Evolutionary conservation across 2,888 invertebrate species (phyloP), one percentile per base, ranked within the genome.

Genomic region (Sesamia inferens): DNA sequence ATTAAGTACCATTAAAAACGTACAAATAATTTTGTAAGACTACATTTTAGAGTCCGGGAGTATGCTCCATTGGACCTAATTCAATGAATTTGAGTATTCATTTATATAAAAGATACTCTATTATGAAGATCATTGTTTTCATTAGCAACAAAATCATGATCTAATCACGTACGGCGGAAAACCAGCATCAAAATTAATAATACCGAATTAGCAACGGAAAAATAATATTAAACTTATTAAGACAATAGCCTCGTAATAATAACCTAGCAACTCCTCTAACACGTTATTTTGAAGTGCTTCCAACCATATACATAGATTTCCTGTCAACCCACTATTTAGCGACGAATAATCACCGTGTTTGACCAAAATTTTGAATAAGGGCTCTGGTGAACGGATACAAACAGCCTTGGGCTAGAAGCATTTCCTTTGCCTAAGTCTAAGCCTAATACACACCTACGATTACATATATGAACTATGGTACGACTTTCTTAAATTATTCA

Each of bases 381-480:
- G 24, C 70, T 65, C 5, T 11, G 31, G 82, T 87, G 82, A 87
- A 68, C 61, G 85, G 79, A 39, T 54, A 7, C 22, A 39, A 48
- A 7, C 22, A 76, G 65, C 86, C 86, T 86, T 86, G 87, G 71
- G 68, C 83, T 74, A 81, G 48, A 70, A 81, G 71, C 72, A 79
- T 81, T 82, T 81, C 81, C 85, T 79, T 75, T 74, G 79, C 71
- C 31, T 31, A 31, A 31, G 48, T 71, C 13, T 44, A 54, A 61
- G 55, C 55, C 63, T 61, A 39, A 59, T 58, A 11, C 39, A 54
- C 57, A 73, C 57, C 19, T 64, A 22, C 47, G 54, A 69, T 78
- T 85, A 64, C 61, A 64, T 57, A 74, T 64, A 42, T 81, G 71
- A 68, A 71, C 79, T 62, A 51, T 24, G 31, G 19, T 24, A 48